Conservation (phyloP, 1,140 invertebrate species). For the Macrosteles quadrilineatus region DNA sequence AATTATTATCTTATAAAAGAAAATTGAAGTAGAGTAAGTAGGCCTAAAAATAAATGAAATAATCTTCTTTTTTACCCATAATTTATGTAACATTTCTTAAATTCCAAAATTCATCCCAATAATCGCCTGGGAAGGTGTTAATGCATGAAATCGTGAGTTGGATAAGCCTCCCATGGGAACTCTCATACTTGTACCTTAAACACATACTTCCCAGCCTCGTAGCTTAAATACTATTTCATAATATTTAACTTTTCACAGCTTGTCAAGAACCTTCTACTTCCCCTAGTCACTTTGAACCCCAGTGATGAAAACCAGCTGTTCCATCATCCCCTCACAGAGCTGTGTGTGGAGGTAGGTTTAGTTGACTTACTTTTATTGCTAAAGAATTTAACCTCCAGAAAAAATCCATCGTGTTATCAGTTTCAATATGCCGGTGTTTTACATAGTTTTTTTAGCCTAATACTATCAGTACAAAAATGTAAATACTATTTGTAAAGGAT, state of each 20-base stretch:
- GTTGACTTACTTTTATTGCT: neutral
- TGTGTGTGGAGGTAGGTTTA: slow-evolving; percentile 48
- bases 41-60: no score
- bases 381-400: neutral
- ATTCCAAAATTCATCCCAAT: no score
- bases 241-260: neutral
- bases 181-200: no score
- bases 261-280: neutral
- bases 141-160: no score
- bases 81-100: no score
- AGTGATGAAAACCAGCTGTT: slow-evolving; percentile 35
- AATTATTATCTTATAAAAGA: no score
- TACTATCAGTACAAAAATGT: neutral
- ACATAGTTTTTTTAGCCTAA: neutral
- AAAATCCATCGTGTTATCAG: neutral
- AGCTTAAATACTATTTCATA: no score
- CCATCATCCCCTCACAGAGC: slow-evolving; percentile 48
- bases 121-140: no score
- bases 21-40: no score
- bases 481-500: neutral
- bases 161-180: no score
- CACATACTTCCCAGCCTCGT: no score
- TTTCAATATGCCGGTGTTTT: neutral
- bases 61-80: no score
- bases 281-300: neutral